These are phyloP conservation scores for Tetragonula carbonaria DNA, from an alignment of 2,888 invertebrate species.

Conservation along the genomic window DNA sequence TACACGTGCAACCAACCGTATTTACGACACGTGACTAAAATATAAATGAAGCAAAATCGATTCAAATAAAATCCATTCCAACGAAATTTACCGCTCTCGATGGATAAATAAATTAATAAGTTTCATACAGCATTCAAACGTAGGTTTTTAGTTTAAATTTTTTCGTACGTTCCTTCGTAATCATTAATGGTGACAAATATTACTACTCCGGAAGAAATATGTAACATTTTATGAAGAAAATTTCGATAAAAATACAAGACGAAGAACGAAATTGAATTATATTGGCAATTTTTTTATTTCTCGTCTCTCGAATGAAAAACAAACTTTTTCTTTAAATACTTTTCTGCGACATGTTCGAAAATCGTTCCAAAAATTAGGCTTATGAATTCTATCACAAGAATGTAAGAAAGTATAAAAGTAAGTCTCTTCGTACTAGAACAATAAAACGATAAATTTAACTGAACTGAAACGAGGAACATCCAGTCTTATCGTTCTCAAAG, in stretches of 20 bases:
- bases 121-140: neutral
- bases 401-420: too few relatives aligned
- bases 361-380: too few relatives aligned
- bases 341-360: neutral
- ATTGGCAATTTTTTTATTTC: neutral
- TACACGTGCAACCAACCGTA: neutral
- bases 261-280: neutral
- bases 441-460: too few relatives aligned
- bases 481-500: neutral
- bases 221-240: too few relatives aligned
- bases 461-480: neutral
- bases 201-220: neutral
- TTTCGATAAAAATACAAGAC: too few relatives aligned
- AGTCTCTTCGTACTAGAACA: too few relatives aligned
- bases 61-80: neutral
- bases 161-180: neutral
- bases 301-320: neutral
- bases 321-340: neutral
- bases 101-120: neutral
- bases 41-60: neutral
- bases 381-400: too few relatives aligned
- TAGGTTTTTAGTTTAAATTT: neutral
- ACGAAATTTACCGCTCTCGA: neutral
- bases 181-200: neutral
- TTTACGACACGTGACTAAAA: neutral